Percentiles rank a stretch among this genome's conserved stretches.
Evolutionary conservation across 2,113 vertebrate species (phyloP).

Genomic region (Lonchura striata): DNA sequence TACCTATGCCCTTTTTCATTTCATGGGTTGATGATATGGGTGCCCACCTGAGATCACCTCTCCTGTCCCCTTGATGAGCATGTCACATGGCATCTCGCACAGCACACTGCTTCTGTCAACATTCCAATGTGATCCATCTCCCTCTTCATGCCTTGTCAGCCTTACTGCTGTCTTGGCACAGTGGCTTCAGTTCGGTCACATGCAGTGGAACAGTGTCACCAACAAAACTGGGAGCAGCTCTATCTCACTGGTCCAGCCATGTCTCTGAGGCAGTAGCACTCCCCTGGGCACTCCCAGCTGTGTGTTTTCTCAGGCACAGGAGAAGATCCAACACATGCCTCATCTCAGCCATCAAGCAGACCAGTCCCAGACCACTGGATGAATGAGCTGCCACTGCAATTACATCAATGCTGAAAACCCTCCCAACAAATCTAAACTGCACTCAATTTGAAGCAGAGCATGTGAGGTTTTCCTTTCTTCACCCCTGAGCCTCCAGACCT

Average conservation of each 20-base stretch:
- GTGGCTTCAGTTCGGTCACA: fast-evolving
- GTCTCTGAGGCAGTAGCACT: background rate
- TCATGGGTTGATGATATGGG: background rate
- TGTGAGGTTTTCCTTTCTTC: background rate
- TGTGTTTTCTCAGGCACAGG: background rate
- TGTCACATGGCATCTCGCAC: background rate
- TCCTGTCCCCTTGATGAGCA: fast-evolving
- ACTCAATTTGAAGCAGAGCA: background rate
- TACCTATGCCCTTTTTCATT: background rate
- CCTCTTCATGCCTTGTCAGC: background rate
- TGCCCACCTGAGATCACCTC: background rate
- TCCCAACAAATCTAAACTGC: background rate
- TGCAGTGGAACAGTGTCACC: background rate
- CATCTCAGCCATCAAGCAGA: background rate
- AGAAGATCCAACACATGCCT: background rate
- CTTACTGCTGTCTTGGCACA: fast-evolving
- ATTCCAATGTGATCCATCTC: background rate
- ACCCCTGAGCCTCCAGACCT: background rate
- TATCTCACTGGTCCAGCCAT: fast-evolving
- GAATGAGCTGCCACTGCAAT: background rate
- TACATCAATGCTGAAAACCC: background rate
- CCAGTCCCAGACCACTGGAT: fast-evolving
- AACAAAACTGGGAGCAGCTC: background rate
- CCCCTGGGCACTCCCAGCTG: too few species aligned
- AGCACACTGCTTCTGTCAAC: background rate